A percentile compares a stretch with the other conserved stretches of the same genome.
Evolutionary conservation across 2,113 vertebrate species (phyloP).

Genomic region (Colossoma macropomum): DNA sequence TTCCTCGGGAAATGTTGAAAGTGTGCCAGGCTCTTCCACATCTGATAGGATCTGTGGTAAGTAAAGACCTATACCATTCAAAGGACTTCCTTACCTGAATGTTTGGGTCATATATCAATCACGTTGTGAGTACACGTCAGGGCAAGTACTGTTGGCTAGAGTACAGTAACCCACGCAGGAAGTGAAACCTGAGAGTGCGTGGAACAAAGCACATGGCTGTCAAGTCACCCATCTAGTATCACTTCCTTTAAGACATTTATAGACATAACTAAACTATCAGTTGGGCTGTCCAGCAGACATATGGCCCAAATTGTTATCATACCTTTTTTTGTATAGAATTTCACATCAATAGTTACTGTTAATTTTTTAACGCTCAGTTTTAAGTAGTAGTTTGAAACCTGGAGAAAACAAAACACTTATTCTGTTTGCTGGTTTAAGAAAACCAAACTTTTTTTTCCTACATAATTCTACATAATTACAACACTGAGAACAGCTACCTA

Average conservation of each 20-base stretch:
- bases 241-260: neutral
- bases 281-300: neutral
- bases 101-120: neutral
- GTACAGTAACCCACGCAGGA: neutral
- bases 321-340: neutral
- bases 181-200: conserved; percentile 50
- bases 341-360: too few relatives aligned
- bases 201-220: neutral
- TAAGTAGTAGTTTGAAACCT: too few relatives aligned
- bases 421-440: too few relatives aligned
- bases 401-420: too few relatives aligned
- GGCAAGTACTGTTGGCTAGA: neutral
- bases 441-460: too few relatives aligned
- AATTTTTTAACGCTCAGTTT: too few relatives aligned
- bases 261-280: neutral
- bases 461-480: too few relatives aligned
- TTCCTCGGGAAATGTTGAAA: neutral
- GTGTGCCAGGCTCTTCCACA: conserved; percentile 16
- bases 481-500: too few relatives aligned
- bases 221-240: conserved; percentile 10
- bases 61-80: conserved; percentile 42
- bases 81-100: neutral
- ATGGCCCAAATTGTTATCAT: too few relatives aligned
- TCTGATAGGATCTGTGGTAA: conserved; percentile 71
- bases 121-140: neutral